A percentile compares a stretch with the other conserved stretches of the same genome.
Conservation (phyloP, 2,113 vertebrate species). For the Catharus bicknelli region DNA sequence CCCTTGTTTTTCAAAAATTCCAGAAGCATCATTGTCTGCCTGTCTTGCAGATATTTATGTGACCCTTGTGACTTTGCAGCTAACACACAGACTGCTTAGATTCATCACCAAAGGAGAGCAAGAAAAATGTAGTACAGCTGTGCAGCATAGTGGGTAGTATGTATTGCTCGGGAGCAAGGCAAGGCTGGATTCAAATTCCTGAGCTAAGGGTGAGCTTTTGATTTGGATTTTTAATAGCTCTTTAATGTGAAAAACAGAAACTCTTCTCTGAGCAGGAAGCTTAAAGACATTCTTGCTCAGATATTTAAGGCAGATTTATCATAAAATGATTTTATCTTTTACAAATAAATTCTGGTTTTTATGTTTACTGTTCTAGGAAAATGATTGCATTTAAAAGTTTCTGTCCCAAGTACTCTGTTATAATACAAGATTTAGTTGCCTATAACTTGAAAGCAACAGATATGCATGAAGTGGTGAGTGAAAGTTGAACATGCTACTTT, state of each 20-base stretch:
- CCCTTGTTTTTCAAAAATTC: conserved; percentile 31
- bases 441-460: not conserved
- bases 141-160: not conserved
- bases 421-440: not conserved
- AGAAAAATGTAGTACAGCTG: not conserved
- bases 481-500: not conserved
- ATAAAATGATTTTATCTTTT: not conserved
- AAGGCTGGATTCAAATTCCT: not conserved
- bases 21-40: conserved; percentile 1
- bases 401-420: not conserved
- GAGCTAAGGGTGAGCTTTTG: not conserved
- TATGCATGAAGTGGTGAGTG: not conserved
- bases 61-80: conserved; percentile 26
- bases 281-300: not conserved
- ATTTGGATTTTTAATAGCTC: not conserved
- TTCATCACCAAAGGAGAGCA: not conserved
- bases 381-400: not conserved
- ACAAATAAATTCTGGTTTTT: not conserved
- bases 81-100: not conserved
- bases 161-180: not conserved
- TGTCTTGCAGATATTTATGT: conserved; percentile 21
- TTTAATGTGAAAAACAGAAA: not conserved
- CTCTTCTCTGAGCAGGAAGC: not conserved
- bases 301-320: not conserved
- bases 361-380: not conserved